Evolutionary conservation across 2,888 invertebrate species (phyloP).

Genomic region (Tachina grossa): DNA sequence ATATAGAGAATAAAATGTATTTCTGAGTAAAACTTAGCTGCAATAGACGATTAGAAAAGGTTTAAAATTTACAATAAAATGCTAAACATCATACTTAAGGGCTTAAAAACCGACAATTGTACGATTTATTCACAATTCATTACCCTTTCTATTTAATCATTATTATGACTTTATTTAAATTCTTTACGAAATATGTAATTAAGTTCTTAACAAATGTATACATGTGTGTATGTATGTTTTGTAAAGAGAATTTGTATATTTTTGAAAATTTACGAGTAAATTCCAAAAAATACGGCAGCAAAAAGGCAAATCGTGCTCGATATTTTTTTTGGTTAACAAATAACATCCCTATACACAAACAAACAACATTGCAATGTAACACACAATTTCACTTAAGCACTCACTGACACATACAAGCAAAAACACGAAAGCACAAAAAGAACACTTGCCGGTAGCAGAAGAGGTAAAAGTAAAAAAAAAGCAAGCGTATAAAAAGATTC

Average conservation of each 20-base stretch:
- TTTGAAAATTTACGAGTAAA: background rate
- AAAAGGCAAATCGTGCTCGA: constrained; percentile 34
- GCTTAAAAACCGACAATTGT: too few species aligned
- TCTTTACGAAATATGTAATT: background rate
- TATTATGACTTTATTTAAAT: background rate
- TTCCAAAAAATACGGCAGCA: constrained; percentile 6
- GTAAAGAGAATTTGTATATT: background rate
- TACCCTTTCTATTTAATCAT: too few species aligned
- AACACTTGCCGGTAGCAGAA: constrained; percentile 16
- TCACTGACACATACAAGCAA: background rate
- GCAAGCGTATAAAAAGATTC: constrained; percentile 44
- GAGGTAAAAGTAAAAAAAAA: constrained; percentile 6
- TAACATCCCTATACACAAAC: background rate
- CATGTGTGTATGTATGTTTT: background rate
- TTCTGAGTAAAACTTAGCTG: too few species aligned
- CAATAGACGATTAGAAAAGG: too few species aligned
- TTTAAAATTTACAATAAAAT: too few species aligned
- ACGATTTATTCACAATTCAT: background rate
- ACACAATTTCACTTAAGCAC: constrained; percentile 52
- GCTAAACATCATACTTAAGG: too few species aligned
- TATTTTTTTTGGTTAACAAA: constrained; percentile 8
- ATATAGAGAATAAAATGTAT: too few species aligned
- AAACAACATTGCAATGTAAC: constrained; percentile 10
- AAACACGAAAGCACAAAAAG: background rate
- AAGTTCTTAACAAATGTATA: background rate